These are phyloP conservation scores for Gambelia wislizenii DNA, from an alignment of 2,797 vertebrate genomes.

Conservation along the genomic window DNA sequence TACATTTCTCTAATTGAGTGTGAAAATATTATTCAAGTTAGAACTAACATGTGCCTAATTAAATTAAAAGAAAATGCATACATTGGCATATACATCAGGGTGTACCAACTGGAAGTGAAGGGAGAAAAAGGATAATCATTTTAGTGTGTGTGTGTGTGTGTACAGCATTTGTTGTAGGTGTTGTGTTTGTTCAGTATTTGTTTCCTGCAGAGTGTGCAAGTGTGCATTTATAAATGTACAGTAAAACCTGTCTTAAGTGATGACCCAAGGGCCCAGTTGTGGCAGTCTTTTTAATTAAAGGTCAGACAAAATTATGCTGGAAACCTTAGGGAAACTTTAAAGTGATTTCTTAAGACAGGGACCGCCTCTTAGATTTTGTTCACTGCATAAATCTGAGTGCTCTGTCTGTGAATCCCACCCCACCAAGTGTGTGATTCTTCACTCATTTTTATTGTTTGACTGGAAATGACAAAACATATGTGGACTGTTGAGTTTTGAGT, in stretches of 20 bases:
- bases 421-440: conserved; percentile 34
- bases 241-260: conserved; percentile 37
- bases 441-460: conserved; percentile 41
- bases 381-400: conserved; percentile 32
- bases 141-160: neutral
- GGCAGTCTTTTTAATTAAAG: conserved; percentile 47
- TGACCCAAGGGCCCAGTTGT: conserved; percentile 24
- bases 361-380: conserved; percentile 38
- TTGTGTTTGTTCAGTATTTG: neutral
- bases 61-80: neutral
- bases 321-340: conserved; percentile 38
- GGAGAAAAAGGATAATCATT: neutral
- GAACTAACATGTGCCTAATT: conserved; percentile 1
- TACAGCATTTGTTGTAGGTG: neutral
- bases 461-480: conserved; percentile 46
- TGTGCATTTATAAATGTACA: conserved; percentile 38
- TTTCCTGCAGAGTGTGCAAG: conserved; percentile 18
- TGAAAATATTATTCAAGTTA: conserved; percentile 1
- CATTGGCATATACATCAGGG: neutral
- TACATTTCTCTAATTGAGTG: neutral
- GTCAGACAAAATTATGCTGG: conserved; percentile 31
- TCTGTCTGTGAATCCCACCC: neutral
- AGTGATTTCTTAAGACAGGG: neutral
- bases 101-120: neutral
- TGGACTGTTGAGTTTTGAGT: conserved; percentile 3